Base-by-base conservation (phyloP, 2,113 vertebrate genomes). In the Antigone vipio region DNA sequence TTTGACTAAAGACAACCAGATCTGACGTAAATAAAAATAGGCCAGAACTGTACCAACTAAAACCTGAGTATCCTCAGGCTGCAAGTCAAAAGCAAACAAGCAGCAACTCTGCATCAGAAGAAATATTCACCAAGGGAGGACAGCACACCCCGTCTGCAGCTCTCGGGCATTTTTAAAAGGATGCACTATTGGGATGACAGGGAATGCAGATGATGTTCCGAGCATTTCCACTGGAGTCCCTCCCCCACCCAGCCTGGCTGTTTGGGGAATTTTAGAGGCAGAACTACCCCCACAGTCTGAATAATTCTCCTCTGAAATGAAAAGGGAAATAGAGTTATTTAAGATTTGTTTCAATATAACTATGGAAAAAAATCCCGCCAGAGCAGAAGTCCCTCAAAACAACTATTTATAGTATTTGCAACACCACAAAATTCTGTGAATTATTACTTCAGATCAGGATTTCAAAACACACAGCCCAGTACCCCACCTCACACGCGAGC, bases 321-420 rank as follows among this genome's bases (percentile, higher is more conserved):
- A 95, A 95, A 92, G 91, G 86, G 95, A 95, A 96, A 93, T 6
- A 4, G n/a, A 42, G 34, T 42, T 93, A 15, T 58, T 94, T 53
- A 64, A 89, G 50, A 30, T 72, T 77, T 56, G 62, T 90, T 92
- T 94, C 78, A 69, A 18, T 88, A n/a, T 69, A 92, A 92, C 62
- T 64, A 17, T 14, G 40, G 85, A 47, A 91, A 91, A 84, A 84
- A 82, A 49, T 49, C 88, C 91, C 47, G 58, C 53, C 62, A 22
- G 69, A 44, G 81, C 50, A 95, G 59, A 80, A 92, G 86, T 91
- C 83, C 72, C 76, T 77, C 72, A 26, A 29, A 92, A 20, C 79
- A 83, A 16, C 68, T 62, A n/a, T 90, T 92, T 49, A 29, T 15
- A 73, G 81, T 12, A 3, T 16, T 73, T 12, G 12, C 85, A 55